Base-by-base conservation (phyloP, 2,888 invertebrate species). In the Orthosia gracilis region DNA sequence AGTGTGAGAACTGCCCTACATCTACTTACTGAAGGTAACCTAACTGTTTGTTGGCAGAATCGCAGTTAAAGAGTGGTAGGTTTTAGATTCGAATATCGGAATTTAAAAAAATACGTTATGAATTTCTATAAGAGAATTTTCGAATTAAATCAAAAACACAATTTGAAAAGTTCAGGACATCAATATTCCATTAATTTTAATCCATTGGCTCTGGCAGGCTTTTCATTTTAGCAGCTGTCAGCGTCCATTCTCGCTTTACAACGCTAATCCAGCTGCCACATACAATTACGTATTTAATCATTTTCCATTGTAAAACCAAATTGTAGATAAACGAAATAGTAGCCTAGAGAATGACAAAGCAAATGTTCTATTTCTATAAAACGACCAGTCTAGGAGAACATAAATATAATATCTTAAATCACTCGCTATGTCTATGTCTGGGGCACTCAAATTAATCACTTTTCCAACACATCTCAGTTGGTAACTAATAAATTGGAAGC, bases 401-500 rank as follows among this genome's bases (percentile, higher is more conserved):
- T 23, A 49, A 71, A 49, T 26, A 45, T 70, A 13, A 45, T 70
- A 12, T 57, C 15, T 26, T 2, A 15, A 17, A 15, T 50, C 12
- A 40, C 18, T 23, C 11, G n/a, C 47, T 47, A 15, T n/a, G 12
- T 54, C 21, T 47, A 13, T n/a, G 13, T 54, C 21, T 54, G 1
- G 26, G 13, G 13, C 74, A 61, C 47, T 54, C 21, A 0, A 3
- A 63, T 58, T 15, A n/a, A 49, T 55, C 26, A 52, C 52, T 73
- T 26, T n/a, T 3, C 26, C 11, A 40, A 23, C 59, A 45, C 64
- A 7, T 45, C 47, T 21, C 12, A 59, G 52, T 76, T 55, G 45
- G 26, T 23, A 63, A 54, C 78, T 63, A 68, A 82, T 59, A 82
- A 59, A 82, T 78, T 69, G 50, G 59, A 26, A 78, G 65, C 55